A percentile compares a stretch with the other conserved stretches of the same genome.
Evolutionary conservation across 2,113 vertebrate species (phyloP).

Genomic region (Pachycephala philippinensis): DNA sequence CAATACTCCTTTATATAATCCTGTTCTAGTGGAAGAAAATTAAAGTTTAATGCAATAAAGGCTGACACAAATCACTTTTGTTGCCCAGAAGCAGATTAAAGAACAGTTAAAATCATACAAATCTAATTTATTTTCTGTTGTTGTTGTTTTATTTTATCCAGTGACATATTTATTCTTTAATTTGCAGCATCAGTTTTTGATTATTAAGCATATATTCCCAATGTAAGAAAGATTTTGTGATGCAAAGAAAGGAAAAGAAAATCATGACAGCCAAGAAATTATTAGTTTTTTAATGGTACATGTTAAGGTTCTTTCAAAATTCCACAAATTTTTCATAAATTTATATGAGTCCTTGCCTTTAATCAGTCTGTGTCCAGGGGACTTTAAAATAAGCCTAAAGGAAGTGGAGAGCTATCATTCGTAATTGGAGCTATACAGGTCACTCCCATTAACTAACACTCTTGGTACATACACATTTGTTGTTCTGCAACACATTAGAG

Average conservation of each 20-base stretch:
- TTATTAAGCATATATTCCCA: conserved; percentile 71
- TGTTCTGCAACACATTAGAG: background rate
- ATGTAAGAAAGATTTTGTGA: conserved; percentile 15
- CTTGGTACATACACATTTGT: background rate
- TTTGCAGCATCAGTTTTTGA: conserved; percentile 65
- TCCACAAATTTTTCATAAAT: conserved; percentile 67
- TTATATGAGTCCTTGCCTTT: conserved; percentile 50
- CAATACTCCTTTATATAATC: conserved; percentile 83
- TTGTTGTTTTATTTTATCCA: conserved; percentile 65
- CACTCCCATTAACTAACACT: background rate
- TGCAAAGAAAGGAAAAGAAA: background rate
- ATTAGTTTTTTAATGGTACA: conserved; percentile 63
- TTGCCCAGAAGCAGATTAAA: conserved; percentile 83
- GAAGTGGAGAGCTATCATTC: conserved; percentile 58
- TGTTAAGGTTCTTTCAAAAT: conserved; percentile 61
- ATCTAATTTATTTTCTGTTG: conserved; percentile 73
- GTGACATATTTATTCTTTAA: conserved; percentile 74
- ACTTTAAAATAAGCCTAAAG: conserved; percentile 67
- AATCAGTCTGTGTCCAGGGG: conserved; percentile 66
- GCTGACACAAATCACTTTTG: conserved; percentile 82
- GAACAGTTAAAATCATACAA: conserved; percentile 79
- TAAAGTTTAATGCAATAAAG: conserved; percentile 85
- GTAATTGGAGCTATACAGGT: conserved; percentile 22
- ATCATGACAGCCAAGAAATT: conserved; percentile 51
- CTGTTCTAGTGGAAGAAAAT: conserved; percentile 79